These are phyloP conservation scores for Drosophila pullipes DNA, from an alignment of 2,888 invertebrate genomes.

Conservation along the genomic window DNA sequence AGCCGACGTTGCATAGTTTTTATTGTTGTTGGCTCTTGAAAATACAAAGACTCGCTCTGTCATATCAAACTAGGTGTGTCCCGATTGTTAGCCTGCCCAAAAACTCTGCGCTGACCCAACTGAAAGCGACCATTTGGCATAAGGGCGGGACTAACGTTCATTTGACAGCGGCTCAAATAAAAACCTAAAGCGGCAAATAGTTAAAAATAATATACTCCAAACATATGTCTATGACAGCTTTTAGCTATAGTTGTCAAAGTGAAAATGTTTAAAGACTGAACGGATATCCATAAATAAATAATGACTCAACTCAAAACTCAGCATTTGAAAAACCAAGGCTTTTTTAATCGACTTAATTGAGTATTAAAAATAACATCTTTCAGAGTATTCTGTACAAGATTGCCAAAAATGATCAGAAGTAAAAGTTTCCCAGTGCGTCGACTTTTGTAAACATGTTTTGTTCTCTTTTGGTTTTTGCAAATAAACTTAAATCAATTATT, in stretches of 20 bases:
- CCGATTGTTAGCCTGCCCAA: conserved; percentile 10
- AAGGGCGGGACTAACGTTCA: conserved; percentile 9
- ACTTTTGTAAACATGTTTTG: neutral
- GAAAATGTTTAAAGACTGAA: neutral
- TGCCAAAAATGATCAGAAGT: neutral
- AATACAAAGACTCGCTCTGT: conserved; percentile 22
- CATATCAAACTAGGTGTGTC: conserved; percentile 45
- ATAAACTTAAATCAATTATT: neutral
- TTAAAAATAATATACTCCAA: neutral
- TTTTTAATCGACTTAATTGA: neutral
- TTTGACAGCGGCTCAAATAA: conserved; percentile 6
- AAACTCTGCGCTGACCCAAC: conserved; percentile 17
- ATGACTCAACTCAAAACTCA: too few species aligned
- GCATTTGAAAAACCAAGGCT: too few species aligned
- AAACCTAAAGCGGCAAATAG: neutral
- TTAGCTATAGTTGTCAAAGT: neutral
- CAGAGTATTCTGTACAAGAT: neutral
- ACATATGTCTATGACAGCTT: neutral
- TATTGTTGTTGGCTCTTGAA: neutral
- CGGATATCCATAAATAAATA: neutral
- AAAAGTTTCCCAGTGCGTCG: neutral
- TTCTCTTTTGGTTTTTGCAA: neutral
- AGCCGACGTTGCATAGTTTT: conserved; percentile 27
- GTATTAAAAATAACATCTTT: neutral
- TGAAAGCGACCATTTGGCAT: neutral